phyloP scores from a whole-genome alignment of 2,888 invertebrate genomes.

The Drosophila melanocephala region DNA sequence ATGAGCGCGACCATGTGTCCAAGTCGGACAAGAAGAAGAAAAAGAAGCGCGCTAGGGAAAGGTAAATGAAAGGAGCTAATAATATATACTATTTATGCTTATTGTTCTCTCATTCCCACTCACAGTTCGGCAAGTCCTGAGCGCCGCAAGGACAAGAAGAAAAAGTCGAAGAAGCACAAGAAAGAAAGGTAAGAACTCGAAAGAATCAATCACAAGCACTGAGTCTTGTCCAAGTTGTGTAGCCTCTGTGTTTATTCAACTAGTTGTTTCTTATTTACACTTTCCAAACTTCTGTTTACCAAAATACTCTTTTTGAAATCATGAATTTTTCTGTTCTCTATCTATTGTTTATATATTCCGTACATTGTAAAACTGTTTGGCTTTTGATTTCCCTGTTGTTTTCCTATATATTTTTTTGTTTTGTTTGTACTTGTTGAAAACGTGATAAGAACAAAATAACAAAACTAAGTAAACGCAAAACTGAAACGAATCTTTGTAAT shows the following conservation, averaged over 20 bases:
- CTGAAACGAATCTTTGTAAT: constrained; percentile 68
- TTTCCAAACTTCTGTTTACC: constrained; percentile 38
- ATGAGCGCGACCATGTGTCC: constrained; percentile 80
- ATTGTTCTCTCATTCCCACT: neutral
- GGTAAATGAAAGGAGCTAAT: constrained; percentile 41
- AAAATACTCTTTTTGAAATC: constrained; percentile 25
- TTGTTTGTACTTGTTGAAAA: constrained; percentile 25
- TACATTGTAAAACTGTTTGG: constrained; percentile 20
- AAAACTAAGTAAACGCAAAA: constrained; percentile 35
- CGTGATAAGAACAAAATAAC: constrained; percentile 14
- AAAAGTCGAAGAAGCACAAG: constrained; percentile 91
- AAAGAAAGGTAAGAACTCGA: constrained; percentile 88
- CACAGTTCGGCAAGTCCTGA: constrained; percentile 90
- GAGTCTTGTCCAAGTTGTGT: constrained; percentile 30
- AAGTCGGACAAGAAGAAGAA: constrained; percentile 88
- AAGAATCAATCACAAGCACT: neutral
- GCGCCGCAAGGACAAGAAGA: constrained; percentile 91
- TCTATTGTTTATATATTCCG: constrained; percentile 1
- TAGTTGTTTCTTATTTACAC: constrained; percentile 46
- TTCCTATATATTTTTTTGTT: neutral
- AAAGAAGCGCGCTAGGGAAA: constrained; percentile 89
- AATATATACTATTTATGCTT: too few species aligned
- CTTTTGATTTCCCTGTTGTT: constrained; percentile 18
- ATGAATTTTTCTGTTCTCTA: constrained; percentile 14
- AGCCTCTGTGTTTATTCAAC: constrained; percentile 54